A percentile compares a stretch with the other conserved stretches of the same genome.
Conservation (phyloP, 2,888 invertebrate genomes). For the Macaria liturata region DNA sequence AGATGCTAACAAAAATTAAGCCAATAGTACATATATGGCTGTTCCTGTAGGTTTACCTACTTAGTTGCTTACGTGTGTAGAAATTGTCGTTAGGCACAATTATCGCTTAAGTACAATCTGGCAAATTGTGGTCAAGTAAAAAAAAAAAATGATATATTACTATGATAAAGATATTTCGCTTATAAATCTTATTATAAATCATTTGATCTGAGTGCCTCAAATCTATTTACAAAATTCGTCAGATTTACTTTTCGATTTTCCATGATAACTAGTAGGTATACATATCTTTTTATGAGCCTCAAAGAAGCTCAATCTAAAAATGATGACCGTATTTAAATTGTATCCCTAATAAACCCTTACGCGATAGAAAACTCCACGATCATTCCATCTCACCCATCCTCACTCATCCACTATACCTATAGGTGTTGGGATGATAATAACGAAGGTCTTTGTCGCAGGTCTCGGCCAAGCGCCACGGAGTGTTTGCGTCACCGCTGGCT, state of each 20-base stretch:
- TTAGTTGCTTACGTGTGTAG: background rate
- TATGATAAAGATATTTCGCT: too few relatives aligned
- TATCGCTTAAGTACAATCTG: too few relatives aligned
- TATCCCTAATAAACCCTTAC: background rate
- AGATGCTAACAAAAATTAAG: slow-evolving; percentile 14
- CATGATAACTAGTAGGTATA: too few relatives aligned
- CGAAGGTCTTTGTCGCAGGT: slow-evolving; percentile 86
- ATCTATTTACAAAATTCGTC: too few relatives aligned
- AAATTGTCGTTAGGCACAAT: too few relatives aligned
- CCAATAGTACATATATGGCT: slow-evolving; percentile 5
- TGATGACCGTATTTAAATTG: background rate
- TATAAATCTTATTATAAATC: too few relatives aligned
- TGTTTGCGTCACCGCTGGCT: slow-evolving; percentile 96
- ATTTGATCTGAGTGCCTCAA: too few relatives aligned
- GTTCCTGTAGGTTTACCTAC: background rate
- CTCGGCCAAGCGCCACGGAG: slow-evolving; percentile 91
- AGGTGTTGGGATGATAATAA: slow-evolving; percentile 80
- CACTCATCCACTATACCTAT: slow-evolving; percentile 36
- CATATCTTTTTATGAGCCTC: too few relatives aligned
- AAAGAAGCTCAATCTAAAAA: too few relatives aligned
- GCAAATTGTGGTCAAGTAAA: too few relatives aligned
- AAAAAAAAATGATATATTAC: too few relatives aligned
- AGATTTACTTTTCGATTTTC: too few relatives aligned
- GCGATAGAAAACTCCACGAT: background rate
- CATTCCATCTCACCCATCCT: slow-evolving; percentile 4